phyloP scores from a whole-genome alignment of 2,113 vertebrate species.

The Pollimyrus isidori region DNA sequence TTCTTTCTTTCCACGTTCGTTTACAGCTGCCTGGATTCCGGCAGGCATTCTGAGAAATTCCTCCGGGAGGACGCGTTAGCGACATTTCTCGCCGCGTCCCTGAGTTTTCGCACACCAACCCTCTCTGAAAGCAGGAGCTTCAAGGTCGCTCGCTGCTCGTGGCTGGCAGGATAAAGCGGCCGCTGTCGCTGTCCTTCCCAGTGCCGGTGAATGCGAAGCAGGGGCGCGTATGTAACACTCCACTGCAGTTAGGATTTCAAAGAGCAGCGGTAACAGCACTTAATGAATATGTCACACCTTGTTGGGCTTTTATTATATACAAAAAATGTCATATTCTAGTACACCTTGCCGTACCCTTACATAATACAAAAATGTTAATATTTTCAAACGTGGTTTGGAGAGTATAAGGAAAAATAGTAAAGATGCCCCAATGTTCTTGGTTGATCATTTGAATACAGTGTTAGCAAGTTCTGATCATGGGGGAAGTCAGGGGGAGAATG shows the following conservation, averaged over 20 bases:
- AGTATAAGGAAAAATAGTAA: too few relatives aligned
- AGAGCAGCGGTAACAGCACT: neutral
- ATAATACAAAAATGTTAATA: neutral
- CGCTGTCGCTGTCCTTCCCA: too few relatives aligned
- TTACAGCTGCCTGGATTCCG: neutral
- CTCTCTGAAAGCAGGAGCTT: neutral
- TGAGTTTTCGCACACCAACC: neutral
- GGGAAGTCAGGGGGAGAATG: too few relatives aligned
- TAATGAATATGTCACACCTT: slow-evolving; percentile 7
- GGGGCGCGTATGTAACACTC: too few relatives aligned
- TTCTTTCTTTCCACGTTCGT: neutral
- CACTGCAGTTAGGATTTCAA: neutral
- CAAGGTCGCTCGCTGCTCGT: neutral
- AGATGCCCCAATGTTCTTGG: too few relatives aligned
- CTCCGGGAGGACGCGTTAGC: neutral
- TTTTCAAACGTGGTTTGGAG: neutral
- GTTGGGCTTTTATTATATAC: neutral
- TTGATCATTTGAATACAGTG: too few relatives aligned
- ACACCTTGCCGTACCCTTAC: neutral
- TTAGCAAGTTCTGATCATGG: too few relatives aligned
- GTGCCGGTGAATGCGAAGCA: neutral
- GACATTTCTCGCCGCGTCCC: neutral
- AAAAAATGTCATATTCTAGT: too few relatives aligned
- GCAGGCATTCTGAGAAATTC: neutral
- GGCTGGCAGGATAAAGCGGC: neutral